Evolutionary conservation across 2,888 invertebrate genomes (phyloP).

Genomic region (Carabus problematicus): DNA sequence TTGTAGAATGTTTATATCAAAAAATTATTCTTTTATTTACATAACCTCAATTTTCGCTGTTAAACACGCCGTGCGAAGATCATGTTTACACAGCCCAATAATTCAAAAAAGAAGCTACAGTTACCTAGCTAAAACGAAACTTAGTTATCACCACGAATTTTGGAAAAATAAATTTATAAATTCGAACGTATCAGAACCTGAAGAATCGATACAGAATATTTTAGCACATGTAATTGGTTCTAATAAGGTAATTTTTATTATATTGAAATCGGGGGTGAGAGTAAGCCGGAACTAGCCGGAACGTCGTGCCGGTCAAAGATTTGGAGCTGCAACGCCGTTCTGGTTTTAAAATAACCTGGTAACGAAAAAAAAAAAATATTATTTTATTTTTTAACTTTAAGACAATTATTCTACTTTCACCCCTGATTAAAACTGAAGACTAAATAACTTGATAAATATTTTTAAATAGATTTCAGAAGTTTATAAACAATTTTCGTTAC

Average conservation of each 20-base stretch:
- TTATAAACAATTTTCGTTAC: conserved; percentile 44
- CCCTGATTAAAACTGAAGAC: conserved; percentile 11
- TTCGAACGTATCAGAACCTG: conserved; percentile 60
- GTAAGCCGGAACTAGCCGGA: background rate
- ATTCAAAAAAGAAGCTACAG: background rate
- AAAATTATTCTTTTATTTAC: no score
- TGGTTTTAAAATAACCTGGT: no score
- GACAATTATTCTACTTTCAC: no score
- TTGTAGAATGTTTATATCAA: no score
- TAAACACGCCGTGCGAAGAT: no score
- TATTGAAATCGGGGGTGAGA: conserved; percentile 8
- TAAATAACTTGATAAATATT: conserved; percentile 49
- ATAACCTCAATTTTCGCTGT: no score
- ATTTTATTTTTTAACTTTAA: no score
- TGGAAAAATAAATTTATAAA: conserved; percentile 23
- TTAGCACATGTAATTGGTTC: conserved; percentile 63
- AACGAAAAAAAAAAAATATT: no score
- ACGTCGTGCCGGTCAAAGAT: background rate
- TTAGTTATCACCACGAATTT: background rate
- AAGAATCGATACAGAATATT: conserved; percentile 65
- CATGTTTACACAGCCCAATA: no score
- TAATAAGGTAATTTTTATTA: conserved; percentile 60
- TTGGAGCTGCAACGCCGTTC: no score
- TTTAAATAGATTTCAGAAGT: conserved; percentile 50
- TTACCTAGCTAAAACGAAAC: background rate